phyloP scores from a whole-genome alignment of 2,113 vertebrate genomes.

The Urocynchramus pylzowi region DNA sequence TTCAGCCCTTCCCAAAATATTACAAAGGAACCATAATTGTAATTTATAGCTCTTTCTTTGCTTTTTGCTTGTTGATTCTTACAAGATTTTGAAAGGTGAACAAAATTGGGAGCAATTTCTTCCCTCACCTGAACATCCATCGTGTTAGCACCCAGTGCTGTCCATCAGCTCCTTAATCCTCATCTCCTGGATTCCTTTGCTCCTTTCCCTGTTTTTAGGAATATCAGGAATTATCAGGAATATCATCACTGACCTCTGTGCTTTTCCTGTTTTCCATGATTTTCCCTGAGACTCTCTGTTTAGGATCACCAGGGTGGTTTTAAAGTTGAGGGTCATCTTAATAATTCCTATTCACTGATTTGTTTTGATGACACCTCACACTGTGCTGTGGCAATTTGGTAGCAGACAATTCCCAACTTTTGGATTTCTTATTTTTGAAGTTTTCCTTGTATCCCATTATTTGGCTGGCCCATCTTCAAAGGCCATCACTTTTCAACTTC shows the following conservation, averaged over 20 bases:
- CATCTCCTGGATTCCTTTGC: neutral
- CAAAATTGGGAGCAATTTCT: neutral
- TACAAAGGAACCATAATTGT: neutral
- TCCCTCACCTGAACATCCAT: neutral
- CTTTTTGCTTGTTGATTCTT: neutral
- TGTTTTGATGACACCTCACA: rapidly evolving
- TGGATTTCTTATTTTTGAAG: neutral
- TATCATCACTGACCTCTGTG: neutral
- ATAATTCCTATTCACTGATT: rapidly evolving
- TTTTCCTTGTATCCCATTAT: neutral
- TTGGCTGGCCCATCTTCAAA: neutral
- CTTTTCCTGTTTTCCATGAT: neutral
- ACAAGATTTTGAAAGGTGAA: neutral
- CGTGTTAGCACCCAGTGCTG: neutral
- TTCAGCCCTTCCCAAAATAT: neutral
- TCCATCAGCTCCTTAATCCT: neutral
- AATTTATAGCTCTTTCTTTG: neutral
- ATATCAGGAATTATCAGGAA: neutral
- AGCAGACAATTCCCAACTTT: neutral
- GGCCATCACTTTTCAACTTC: neutral
- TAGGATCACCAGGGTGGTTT: neutral
- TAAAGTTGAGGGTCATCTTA: neutral
- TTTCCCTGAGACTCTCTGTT: neutral
- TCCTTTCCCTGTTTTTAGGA: neutral
- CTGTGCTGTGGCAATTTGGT: neutral